A percentile compares a stretch with the other conserved stretches of the same genome.
phyloP scores from a whole-genome alignment of 1,140 invertebrate genomes.

The Euura saliciscinereae region DNA sequence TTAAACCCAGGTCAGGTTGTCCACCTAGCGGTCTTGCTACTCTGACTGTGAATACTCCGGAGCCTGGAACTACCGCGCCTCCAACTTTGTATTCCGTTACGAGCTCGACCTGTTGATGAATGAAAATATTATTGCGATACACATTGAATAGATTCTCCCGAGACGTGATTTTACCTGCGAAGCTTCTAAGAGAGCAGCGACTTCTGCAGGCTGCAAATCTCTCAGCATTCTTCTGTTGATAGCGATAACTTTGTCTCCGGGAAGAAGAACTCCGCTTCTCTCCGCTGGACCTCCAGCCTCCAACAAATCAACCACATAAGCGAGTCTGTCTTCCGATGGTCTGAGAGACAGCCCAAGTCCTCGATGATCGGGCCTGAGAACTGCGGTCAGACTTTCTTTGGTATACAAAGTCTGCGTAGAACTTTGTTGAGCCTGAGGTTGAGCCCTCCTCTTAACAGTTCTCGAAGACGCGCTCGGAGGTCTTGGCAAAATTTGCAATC shows the following conservation, averaged over 20 bases:
- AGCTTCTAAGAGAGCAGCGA: conserved; percentile 48
- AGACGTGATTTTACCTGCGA: conserved; percentile 39
- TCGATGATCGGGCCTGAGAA: conserved; percentile 54
- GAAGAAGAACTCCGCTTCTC: conserved; percentile 69
- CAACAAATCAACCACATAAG: conserved; percentile 50
- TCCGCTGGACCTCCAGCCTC: conserved; percentile 65
- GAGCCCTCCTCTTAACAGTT: conserved; percentile 50
- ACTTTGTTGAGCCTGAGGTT: conserved; percentile 46
- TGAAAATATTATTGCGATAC: conserved; percentile 17
- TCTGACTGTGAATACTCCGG: conserved; percentile 89
- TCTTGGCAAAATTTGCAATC: conserved; percentile 53
- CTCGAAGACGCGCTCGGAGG: conserved; percentile 45
- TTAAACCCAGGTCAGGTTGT: conserved; percentile 80
- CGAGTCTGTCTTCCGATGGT: conserved; percentile 45
- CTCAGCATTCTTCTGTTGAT: conserved; percentile 63
- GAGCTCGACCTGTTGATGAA: conserved; percentile 62
- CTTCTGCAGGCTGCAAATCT: conserved; percentile 48
- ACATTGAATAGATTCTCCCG: not conserved
- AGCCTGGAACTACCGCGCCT: conserved; percentile 89
- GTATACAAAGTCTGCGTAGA: conserved; percentile 45
- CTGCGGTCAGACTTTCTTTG: conserved; percentile 49
- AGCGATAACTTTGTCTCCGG: conserved; percentile 71
- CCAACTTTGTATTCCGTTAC: conserved; percentile 91
- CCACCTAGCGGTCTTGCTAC: conserved; percentile 74
- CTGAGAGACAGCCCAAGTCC: conserved; percentile 50